Percentiles rank a stretch among this genome's conserved stretches.
Conservation (phyloP, 2,113 vertebrate genomes). For the Petrocephalus microphthalmus region DNA sequence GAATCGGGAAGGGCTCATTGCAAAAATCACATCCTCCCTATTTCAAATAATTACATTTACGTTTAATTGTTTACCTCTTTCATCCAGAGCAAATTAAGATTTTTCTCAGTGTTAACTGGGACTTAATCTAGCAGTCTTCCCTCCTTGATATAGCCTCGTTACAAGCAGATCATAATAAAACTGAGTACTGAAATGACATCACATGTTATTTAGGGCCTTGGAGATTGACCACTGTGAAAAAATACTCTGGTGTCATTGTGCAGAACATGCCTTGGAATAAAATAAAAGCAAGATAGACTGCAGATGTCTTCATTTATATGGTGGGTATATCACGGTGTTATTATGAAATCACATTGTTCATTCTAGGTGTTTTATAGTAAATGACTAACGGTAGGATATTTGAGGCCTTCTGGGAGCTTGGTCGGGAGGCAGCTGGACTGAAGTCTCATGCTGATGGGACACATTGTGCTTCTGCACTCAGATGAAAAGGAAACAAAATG, state of each 20-base stretch:
- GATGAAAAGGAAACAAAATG: not conserved
- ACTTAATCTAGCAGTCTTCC: not conserved
- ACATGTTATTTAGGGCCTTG: not conserved
- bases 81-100: not conserved
- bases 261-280: not conserved
- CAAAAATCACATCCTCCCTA: not conserved
- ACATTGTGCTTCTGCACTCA: not conserved
- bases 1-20: not conserved
- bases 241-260: not conserved
- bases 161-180: not conserved
- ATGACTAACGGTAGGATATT: not conserved
- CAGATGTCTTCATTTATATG: not conserved
- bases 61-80: not conserved
- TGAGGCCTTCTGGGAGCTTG: not conserved
- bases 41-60: not conserved
- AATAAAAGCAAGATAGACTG: not conserved
- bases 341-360: not conserved
- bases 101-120: not conserved
- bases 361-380: not conserved
- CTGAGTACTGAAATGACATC: not conserved
- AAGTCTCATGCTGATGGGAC: not conserved
- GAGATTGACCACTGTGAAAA: not conserved
- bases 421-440: not conserved
- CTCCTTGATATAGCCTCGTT: not conserved
- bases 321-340: not conserved